Evolutionary conservation across 92 coral and sea anemone genomes (phyloP), one percentile per base, ranked within the genome.

Genomic region (Paragorgia papillata): DNA sequence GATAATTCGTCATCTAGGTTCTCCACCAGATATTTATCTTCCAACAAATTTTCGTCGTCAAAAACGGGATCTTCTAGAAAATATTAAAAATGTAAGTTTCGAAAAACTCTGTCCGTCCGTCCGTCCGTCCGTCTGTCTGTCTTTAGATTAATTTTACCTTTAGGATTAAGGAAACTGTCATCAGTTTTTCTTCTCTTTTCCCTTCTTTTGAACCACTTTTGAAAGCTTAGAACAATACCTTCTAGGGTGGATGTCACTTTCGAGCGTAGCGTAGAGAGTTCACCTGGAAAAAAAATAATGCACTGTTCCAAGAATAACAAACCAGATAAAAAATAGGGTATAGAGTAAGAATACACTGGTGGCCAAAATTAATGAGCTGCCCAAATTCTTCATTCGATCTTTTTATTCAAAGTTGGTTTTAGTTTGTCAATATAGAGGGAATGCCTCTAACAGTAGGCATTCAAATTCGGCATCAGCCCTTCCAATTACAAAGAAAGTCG

Each of bases 131-230:
- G n/a, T n/a, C n/a, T n/a, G n/a, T n/a, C n/a, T n/a, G n/a, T n/a
- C n/a, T n/a, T n/a, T n/a, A n/a, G n/a, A n/a, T n/a, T n/a, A n/a
- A n/a, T n/a, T n/a, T n/a, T 46, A 46, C 53, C 53, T 46, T 46
- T 7, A 2, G n/a, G 2, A 46, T 9, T 46, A 46, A 15, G 14
- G n/a, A 15, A 15, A 2, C 15, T 15, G 14, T 46, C 53, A 46
- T 46, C 53, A 6, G 7, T 46, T 7, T 46, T 7, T 6, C 2
- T 6, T 46, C n/a, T 46, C 2, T 15, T 46, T 46, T 70, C 77
- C 22, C 40, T 50, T 29, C 62, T 15, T 53, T 70, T 70, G 37
- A 48, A 54, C 77, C 77, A 70, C 33, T 50, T 70, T 54, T 70
- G 77, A 44, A 70, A 70, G 13, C 46, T 24, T 57, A 70, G 22